Base-by-base conservation (phyloP, 2,888 invertebrate species). In the Biston betularia region DNA sequence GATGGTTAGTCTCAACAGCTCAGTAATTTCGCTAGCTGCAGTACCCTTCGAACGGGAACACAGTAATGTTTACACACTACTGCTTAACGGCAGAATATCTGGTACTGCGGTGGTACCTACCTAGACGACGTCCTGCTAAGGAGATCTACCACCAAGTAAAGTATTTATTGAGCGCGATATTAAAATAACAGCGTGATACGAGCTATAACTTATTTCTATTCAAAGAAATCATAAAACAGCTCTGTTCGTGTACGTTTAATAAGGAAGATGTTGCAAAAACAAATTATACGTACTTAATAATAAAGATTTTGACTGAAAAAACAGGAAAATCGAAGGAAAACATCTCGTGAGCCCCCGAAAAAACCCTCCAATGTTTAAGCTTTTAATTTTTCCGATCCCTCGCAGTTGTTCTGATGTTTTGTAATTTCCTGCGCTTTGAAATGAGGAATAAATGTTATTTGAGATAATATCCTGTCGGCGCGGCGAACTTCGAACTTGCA, bases 381-480 rank as follows among this genome's bases (percentile, higher is more conserved):
- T 65, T 68, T 68, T 68, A 65, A 65, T 65, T 68, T 61, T 61
- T 63, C 14, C 69, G 63, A 63, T 63, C 63, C 68, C 58, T 66
- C 57, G 45, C 62, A 52, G 61, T 67, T 69, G 63, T 34, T 50
- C 34, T 65, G 74, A 70, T 73, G 71, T 24, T 73, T 70, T 66
- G 75, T 73, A 82, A 82, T 80, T 79, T 81, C 81, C 81, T 80
- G 75, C 50, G 69, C 77, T 80, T 79, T 78, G 78, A 71, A 72
- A 67, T 62, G 60, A 64, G 68, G 66, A 63, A 73, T 70, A 76
- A 79, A 80, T 79, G 79, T 79, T 83, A 76, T 77, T 74, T 76
- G 55, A 71, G 65, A 75, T 75, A 73, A 76, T 75, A 79, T 74
- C 76, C 77, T 75, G 70, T 46, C 34, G 57, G 66, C 68, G 65